Base-by-base conservation (phyloP, 2,797 vertebrate species). In the Myripristis jacobus region DNA sequence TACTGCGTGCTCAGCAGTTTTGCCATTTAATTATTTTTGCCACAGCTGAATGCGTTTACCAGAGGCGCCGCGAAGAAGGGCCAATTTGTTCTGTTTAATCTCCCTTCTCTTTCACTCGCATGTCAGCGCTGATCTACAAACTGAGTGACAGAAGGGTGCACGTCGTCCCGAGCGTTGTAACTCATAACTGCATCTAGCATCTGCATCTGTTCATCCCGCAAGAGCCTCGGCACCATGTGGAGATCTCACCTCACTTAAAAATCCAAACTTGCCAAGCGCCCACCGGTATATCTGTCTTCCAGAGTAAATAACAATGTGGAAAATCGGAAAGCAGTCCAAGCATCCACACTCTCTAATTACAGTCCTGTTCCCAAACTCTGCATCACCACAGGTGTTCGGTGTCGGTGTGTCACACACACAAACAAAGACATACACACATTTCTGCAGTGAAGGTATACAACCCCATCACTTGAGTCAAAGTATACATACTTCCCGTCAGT, bases 241-340 rank as follows among this genome's bases (percentile, higher is more conserved):
- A 76, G 54, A 79, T 41, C 73, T 73, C 59, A 70, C 44, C 34
- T 66, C 44, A 70, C 59, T 31, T 66, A 38, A 64, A 72, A 75
- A 81, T 53, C 69, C 52, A 66, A 22, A 65, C 16, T 29, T 70
- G 58, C 51, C 25, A 29, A 44, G n/a, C 73, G 67, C 18, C 12
- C 54, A 53, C 34, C 34, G 59, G 13, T 51, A 59, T 9, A 34
- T 69, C 60, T 61, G 1, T 34, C 3, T 21, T 41, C 18, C 60
- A 47, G 18, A 48, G 63, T n/a, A 67, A 51, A 24, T 52, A 55
- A 25, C 47, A 54, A 8, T 41, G 38, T 41, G 38, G 19, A 31
- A 22, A 18, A 58, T 12, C 24, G 55, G 13, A 52, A 58, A 51
- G 27, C 31, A 58, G 41, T 36, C 29, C 2, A 50, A 31, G 25